Evolutionary conservation across 1,140 invertebrate genomes (phyloP), one percentile per base, ranked within the genome.

Genomic region (Plodia interpunctella): DNA sequence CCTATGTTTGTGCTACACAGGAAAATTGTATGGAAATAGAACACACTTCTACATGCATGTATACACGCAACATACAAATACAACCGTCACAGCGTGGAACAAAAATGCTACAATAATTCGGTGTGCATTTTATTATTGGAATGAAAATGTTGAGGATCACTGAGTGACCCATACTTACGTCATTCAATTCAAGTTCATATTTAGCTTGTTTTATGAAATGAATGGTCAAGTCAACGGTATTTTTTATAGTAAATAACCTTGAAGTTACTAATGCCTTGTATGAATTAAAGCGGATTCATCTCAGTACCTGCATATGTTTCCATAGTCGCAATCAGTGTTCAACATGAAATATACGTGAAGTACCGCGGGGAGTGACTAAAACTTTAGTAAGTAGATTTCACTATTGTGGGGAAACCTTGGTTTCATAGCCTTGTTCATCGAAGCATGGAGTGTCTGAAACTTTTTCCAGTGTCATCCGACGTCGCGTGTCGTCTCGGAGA

Each of bases 381-480:
- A 72, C 62, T 74, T 84, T 79, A 76, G 83, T 86, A 77, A 86
- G 83, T 86, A 62, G 57, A 62, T 78, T 78, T 75, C 62, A 62
- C 51, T 59, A 57, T 59, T 66, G 55, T 55, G 61, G 60, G 44
- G 65, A 55, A 63, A 71, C 64, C 74, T 73, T 77, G 74, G 72
- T 62, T 62, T 62, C 44, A 63, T 60, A 77, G 66, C 74, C 74
- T 78, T 73, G 74, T 68, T 65, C 74, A 78, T 25, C 70, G 68
- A 71, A 73, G 68, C 70, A 68, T 80, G 68, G 65, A 64, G 57
- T 62, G 19, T 21, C 51, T 20, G 60, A 66, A 66, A 62, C 58
- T 35, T 17, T 35, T 17, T 32, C 35, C 30, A 21, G 55, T 57
- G 44, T 13, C 57, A 3, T 49, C 51, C 19, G 18, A 20, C 18